Evolutionary conservation across 2,888 invertebrate species (phyloP).

Genomic region (Lasius platythorax): DNA sequence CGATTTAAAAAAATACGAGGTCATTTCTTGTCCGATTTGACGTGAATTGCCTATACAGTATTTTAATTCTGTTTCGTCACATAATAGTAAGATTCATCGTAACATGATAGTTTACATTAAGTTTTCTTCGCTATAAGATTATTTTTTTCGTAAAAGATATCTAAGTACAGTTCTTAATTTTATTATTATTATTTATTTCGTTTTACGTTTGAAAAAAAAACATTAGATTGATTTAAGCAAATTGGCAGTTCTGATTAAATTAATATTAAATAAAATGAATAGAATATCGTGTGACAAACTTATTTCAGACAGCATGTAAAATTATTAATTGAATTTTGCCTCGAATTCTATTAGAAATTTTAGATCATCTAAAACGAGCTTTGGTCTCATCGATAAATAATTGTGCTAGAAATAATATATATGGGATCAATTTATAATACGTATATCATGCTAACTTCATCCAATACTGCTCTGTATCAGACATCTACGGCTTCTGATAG

Average conservation of each 20-base stretch:
- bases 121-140: neutral
- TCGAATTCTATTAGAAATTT: neutral
- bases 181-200: neutral
- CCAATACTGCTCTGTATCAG: constrained; percentile 45
- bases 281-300: neutral
- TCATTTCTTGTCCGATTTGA: too few relatives aligned
- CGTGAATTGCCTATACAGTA: neutral
- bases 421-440: neutral
- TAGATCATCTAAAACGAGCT: neutral
- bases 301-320: neutral
- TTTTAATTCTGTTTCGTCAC: neutral
- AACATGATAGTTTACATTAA: neutral
- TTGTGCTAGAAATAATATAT: constrained; percentile 1
- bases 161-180: neutral
- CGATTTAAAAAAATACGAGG: too few relatives aligned
- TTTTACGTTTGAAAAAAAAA: neutral
- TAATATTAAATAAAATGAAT: constrained; percentile 14
- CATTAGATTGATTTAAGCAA: neutral
- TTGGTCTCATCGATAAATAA: constrained; percentile 1
- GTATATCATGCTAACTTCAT: constrained; percentile 24
- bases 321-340: neutral
- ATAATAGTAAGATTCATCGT: neutral
- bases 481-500: constrained; percentile 30
- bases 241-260: neutral
- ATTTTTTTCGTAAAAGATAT: neutral